These are phyloP conservation scores for Trichomalopsis sarcophagae DNA, from an alignment of 1,140 invertebrate species.

Conservation along the genomic window DNA sequence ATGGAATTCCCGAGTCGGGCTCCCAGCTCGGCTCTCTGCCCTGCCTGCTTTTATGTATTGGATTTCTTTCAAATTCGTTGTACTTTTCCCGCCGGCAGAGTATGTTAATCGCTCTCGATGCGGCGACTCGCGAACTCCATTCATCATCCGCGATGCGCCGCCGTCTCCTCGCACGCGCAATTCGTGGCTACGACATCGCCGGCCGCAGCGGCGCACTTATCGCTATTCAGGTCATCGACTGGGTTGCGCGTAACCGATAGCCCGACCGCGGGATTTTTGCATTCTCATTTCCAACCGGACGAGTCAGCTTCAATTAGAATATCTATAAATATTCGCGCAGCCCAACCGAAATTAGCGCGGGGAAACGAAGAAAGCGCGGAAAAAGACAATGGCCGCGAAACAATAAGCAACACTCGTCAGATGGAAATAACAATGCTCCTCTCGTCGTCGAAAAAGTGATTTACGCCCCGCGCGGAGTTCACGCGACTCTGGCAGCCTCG, in stretches of 20 bases:
- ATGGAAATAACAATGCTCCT: conserved; percentile 37
- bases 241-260: background rate
- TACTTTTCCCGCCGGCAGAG: conserved; percentile 69
- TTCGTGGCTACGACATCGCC: too few relatives aligned
- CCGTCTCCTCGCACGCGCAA: too few relatives aligned
- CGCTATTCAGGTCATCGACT: conserved; percentile 27
- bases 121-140: conserved; percentile 73
- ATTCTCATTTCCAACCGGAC: background rate
- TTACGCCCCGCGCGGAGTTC: conserved; percentile 11
- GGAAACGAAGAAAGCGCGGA: background rate
- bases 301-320: background rate
- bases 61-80: conserved; percentile 75
- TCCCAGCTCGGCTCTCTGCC: conserved; percentile 48
- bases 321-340: background rate
- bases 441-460: conserved; percentile 20
- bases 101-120: conserved; percentile 75
- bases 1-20: conserved; percentile 65
- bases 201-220: background rate
- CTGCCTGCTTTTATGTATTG: conserved; percentile 72
- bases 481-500: conserved; percentile 18
- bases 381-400: background rate
- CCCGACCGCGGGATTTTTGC: background rate
- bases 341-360: too few relatives aligned
- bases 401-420: conserved; percentile 31
- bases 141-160: conserved; percentile 67